These are phyloP conservation scores for Nemurella pictetii DNA, from an alignment of 2,888 invertebrate genomes.

Conservation along the genomic window DNA sequence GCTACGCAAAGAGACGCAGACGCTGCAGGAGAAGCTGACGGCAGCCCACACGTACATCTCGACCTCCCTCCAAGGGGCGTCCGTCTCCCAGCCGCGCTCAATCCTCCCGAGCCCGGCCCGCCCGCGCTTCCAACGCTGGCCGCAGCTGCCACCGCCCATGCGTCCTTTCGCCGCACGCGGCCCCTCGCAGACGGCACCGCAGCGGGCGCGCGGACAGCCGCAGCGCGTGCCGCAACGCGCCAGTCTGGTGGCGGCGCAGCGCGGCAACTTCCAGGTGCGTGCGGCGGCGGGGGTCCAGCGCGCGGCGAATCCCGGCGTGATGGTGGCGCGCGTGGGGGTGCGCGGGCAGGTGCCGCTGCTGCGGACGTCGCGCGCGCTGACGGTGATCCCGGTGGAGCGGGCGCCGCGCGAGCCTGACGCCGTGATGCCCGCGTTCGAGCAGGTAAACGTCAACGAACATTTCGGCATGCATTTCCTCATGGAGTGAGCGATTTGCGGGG, in stretches of 20 bases:
- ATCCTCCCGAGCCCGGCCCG: no score
- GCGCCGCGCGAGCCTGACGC: background rate
- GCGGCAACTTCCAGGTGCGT: no score
- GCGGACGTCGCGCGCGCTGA: background rate
- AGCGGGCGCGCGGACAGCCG: background rate
- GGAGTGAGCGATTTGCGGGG: background rate
- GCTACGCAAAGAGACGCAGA: background rate
- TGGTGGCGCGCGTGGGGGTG: background rate
- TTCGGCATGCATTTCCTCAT: background rate
- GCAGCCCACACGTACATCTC: background rate
- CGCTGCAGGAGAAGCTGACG: background rate
- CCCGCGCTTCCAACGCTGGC: no score
- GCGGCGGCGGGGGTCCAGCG: no score
- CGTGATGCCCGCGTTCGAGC: background rate
- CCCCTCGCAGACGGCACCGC: background rate
- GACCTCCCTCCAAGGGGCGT: background rate
- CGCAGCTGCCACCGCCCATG: background rate
- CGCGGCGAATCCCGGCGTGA: background rate
- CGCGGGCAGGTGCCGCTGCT: no score
- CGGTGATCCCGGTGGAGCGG: background rate
- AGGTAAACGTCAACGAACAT: background rate
- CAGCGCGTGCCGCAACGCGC: background rate
- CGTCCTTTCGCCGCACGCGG: background rate
- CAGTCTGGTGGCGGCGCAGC: no score
- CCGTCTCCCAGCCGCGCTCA: no score